Evolutionary conservation across 1,140 invertebrate genomes (phyloP), one percentile per base, ranked within the genome.

Genomic region (Antheraea mylitta): DNA sequence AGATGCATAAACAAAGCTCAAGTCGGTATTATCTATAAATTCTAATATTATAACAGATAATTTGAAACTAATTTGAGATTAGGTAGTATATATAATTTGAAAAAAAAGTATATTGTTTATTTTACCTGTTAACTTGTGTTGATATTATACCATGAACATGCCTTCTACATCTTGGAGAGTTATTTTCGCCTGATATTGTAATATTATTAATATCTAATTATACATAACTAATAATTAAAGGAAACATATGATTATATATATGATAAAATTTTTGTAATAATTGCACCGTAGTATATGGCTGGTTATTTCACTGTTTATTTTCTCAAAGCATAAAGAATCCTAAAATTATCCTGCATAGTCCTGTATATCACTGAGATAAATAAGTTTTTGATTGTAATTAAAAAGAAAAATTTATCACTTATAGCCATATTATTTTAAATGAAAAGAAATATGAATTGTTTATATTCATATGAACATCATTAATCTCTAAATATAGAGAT

Each of bases 111-210:
- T 38, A 42, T 37, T 10, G 10, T 18, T 64, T 38, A 38, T n/a
- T n/a, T n/a, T 38, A 64, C 30, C 16, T 19, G 30, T 18, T 18
- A 38, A 11, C 13, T 45, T 42, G 18, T 64, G 36, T 77, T 74
- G 69, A 71, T 78, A 74, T 77, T 68, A 69, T 74, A 83, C 84
- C 87, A 85, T 78, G 86, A 88, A 89, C 78, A 87, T 89, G 87
- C 87, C 87, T 88, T 88, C 73, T 80, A 85, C 71, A 74, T 69
- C 58, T 79, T 59, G 68, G 75, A 72, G 58, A 63, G 36, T 75
- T 71, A 76, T 79, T 73, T 78, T 81, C 77, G 76, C 79, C 73
- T 72, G 72, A 70, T n/a, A 18, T 61, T 74, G 72, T 76, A 78
- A 78, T 66, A 65, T 69, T 61, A 36, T 60, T 65, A 67, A 11